Evolutionary conservation across 2,113 vertebrate genomes (phyloP).

Genomic region (Pipra filicauda): DNA sequence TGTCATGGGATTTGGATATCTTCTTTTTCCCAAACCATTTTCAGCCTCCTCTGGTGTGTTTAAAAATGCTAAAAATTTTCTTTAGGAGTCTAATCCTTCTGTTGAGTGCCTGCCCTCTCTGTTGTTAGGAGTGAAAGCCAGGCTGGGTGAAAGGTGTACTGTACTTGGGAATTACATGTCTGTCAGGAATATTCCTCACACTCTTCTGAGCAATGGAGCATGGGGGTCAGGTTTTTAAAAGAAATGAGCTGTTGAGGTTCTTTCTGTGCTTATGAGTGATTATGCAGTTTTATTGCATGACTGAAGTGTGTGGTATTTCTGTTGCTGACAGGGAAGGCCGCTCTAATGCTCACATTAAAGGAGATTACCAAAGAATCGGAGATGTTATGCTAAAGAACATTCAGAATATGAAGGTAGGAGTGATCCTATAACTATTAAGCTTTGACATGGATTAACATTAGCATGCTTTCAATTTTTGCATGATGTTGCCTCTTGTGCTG

Average conservation of each 20-base stretch:
- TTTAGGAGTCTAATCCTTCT: not conserved
- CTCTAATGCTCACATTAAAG: slow-evolving; percentile 92
- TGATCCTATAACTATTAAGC: not conserved
- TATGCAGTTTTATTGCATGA: not conserved
- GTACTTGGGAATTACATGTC: not conserved
- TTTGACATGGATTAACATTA: not conserved
- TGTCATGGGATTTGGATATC: not conserved
- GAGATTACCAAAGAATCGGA: slow-evolving; percentile 93
- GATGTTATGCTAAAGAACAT: slow-evolving; percentile 95
- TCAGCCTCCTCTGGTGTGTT: not conserved
- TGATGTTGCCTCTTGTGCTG: not conserved
- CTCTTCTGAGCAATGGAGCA: fast-evolving
- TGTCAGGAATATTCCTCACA: not conserved
- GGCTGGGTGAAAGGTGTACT: not conserved
- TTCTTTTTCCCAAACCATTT: not conserved
- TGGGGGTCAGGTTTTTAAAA: not conserved
- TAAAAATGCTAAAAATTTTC: not conserved
- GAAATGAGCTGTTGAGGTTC: not conserved
- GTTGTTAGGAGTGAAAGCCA: not conserved
- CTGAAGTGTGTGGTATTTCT: slow-evolving; percentile 43
- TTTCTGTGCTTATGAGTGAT: not conserved
- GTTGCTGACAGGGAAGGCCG: slow-evolving; percentile 88
- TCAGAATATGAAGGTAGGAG: slow-evolving; percentile 89
- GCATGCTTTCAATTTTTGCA: not conserved
- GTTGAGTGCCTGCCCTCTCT: not conserved